phyloP scores from a whole-genome alignment of 2,797 vertebrate genomes.

The Eupleurogrammus muticus region DNA sequence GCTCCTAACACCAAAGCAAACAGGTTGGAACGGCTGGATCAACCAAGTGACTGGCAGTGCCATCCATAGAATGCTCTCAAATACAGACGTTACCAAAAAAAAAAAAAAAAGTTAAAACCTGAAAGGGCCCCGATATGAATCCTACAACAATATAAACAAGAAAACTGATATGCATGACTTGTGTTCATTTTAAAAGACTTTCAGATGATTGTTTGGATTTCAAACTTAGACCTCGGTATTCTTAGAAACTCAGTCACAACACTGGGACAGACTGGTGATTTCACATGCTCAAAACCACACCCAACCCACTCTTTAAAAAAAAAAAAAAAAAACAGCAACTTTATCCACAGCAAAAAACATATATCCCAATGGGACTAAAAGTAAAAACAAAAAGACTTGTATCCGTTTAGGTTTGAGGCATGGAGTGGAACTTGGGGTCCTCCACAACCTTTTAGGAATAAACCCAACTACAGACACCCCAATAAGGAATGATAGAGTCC shows the following conservation, averaged over 20 bases:
- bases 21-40: neutral
- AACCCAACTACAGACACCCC: conserved; percentile 16
- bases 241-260: conserved; percentile 32
- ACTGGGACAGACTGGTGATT: conserved; percentile 35
- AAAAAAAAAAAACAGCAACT: conserved; percentile 23
- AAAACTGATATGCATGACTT: conserved; percentile 29
- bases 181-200: conserved; percentile 11
- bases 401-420: conserved; percentile 31
- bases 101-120: neutral
- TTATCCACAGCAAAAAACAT: conserved; percentile 48
- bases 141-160: conserved; percentile 3
- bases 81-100: neutral
- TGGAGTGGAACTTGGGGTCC: conserved; percentile 12
- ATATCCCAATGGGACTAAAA: conserved; percentile 29
- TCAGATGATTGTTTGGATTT: conserved; percentile 26
- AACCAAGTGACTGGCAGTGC: neutral
- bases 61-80: neutral
- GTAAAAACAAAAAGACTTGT: conserved; percentile 22
- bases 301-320: conserved; percentile 31
- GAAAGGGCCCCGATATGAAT: neutral
- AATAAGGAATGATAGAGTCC: conserved; percentile 37
- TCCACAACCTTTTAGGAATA: conserved; percentile 21
- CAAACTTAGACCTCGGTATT: conserved; percentile 20
- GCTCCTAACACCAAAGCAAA: conserved; percentile 6
- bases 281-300: conserved; percentile 49